A percentile compares a stretch with the other conserved stretches of the same genome.
These are phyloP conservation scores for Unio pictorum DNA, from an alignment of 2,888 invertebrate genomes.

Conservation along the genomic window DNA sequence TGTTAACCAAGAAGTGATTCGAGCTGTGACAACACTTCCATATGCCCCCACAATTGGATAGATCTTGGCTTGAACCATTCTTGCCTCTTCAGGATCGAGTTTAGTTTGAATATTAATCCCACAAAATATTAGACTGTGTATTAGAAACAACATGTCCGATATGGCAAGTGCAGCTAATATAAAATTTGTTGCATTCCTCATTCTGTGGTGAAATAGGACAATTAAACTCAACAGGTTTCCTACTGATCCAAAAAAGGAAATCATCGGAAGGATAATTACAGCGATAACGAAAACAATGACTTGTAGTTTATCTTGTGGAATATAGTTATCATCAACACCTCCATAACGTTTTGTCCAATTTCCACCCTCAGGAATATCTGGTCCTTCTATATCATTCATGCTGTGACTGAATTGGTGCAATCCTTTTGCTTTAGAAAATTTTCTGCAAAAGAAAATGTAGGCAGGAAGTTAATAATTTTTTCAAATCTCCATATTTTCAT, in stretches of 20 bases:
- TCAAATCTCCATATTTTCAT: too few relatives aligned
- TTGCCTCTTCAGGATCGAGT: slow-evolving; percentile 37
- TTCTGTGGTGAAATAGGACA: slow-evolving; percentile 53
- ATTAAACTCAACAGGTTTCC: slow-evolving; percentile 56
- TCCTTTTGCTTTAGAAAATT: too few relatives aligned
- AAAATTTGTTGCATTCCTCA: slow-evolving; percentile 55
- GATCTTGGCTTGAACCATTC: slow-evolving; percentile 31
- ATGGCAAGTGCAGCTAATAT: slow-evolving; percentile 55
- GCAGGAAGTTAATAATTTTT: too few relatives aligned
- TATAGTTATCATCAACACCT: slow-evolving; percentile 9
- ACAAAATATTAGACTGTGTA: slow-evolving; percentile 50
- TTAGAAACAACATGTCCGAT: slow-evolving; percentile 54
- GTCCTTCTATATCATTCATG: too few relatives aligned
- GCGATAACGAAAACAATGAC: slow-evolving; percentile 45
- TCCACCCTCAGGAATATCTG: background rate
- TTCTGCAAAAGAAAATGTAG: too few relatives aligned
- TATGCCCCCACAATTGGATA: slow-evolving; percentile 57
- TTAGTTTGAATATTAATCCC: slow-evolving; percentile 44
- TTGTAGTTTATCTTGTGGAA: slow-evolving; percentile 21
- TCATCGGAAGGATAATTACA: slow-evolving; percentile 46
- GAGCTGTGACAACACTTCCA: slow-evolving; percentile 55
- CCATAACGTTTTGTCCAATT: background rate
- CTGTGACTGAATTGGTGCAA: too few relatives aligned
- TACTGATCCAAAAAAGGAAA: slow-evolving; percentile 52
- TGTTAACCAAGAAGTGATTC: slow-evolving; percentile 58